A percentile compares a stretch with the other conserved stretches of the same genome.
Conservation (phyloP, 1,140 invertebrate species). For the Apis mellifera region Amel_HAv3.1 CM009938.2:10642501-10643000, state of each 20-base stretch:
- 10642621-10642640: slow-evolving; percentile 39
- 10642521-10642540: background rate
- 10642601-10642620: slow-evolving; percentile 62
- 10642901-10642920: background rate
- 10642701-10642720: background rate
- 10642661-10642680: background rate
- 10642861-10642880: background rate
- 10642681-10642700: background rate
- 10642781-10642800: background rate
- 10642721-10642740: background rate
- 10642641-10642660: slow-evolving; percentile 21
- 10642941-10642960: too few relatives aligned
- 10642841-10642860: background rate
- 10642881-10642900: background rate
- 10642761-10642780: background rate
- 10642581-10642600: slow-evolving; percentile 45
- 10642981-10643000: too few relatives aligned
- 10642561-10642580: slow-evolving; percentile 9
- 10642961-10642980: too few relatives aligned
- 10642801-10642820: slow-evolving; percentile 2
- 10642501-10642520: background rate
- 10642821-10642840: background rate
- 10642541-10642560: slow-evolving; percentile 32
- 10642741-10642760: slow-evolving; percentile 25
- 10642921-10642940: too few relatives aligned